These are phyloP conservation scores for Calameuta pallipes DNA, from an alignment of 2,888 invertebrate species.

Conservation along the genomic window DNA sequence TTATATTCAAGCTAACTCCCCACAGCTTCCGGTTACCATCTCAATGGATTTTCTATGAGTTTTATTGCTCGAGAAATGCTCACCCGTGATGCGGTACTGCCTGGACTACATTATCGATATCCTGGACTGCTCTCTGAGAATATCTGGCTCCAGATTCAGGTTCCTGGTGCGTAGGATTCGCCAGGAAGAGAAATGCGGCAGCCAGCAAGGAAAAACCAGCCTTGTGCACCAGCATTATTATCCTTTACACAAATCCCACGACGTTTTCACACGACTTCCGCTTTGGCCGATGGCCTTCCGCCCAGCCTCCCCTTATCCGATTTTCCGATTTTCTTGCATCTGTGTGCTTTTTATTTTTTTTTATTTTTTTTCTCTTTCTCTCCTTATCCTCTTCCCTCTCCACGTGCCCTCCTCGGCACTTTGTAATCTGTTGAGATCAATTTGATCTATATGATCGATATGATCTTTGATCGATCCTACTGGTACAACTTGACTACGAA, in stretches of 20 bases:
- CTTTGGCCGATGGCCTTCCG: no score
- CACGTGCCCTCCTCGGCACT: neutral
- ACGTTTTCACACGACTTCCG: no score
- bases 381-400: neutral
- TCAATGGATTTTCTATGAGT: neutral
- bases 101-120: constrained; percentile 49
- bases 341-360: neutral
- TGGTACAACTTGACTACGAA: no score
- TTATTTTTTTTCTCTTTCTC: neutral
- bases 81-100: constrained; percentile 47
- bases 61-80: constrained; percentile 24
- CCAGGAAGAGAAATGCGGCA: neutral
- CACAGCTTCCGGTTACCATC: no score
- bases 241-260: no score
- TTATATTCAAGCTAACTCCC: no score
- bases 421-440: neutral
- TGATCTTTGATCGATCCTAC: no score
- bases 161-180: neutral
- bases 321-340: neutral
- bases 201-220: neutral
- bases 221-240: constrained; percentile 1
- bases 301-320: neutral
- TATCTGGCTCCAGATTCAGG: neutral
- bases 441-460: no score
- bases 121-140: constrained; percentile 34